These are phyloP conservation scores for Istiophorus platypterus DNA, from an alignment of 2,113 vertebrate species.

Conservation along the genomic window DNA sequence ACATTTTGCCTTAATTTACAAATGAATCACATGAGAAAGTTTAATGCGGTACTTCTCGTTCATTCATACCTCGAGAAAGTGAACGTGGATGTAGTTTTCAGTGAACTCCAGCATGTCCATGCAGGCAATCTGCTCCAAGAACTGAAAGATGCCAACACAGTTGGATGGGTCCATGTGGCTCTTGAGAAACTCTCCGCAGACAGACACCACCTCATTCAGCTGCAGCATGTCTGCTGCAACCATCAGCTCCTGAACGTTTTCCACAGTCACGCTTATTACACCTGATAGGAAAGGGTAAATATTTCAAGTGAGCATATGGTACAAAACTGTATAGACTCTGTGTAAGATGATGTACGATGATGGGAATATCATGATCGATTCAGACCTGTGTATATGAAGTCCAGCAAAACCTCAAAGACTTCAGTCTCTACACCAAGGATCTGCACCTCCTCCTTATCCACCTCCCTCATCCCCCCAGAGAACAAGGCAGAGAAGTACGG, in stretches of 20 bases:
- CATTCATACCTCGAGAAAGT: constrained; percentile 91
- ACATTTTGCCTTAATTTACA: neutral
- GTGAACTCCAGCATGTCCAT: constrained; percentile 92
- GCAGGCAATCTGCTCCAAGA: constrained; percentile 95
- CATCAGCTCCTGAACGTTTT: constrained; percentile 96
- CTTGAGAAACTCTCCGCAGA: constrained; percentile 95
- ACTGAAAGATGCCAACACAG: constrained; percentile 96
- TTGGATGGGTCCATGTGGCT: constrained; percentile 93
- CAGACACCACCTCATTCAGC: constrained; percentile 92
- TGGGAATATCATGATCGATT: neutral
- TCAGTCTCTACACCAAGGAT: constrained; percentile 91
- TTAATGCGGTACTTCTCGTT: neutral
- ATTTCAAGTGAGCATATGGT: neutral
- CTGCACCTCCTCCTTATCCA: constrained; percentile 90
- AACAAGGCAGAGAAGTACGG: constrained; percentile 96
- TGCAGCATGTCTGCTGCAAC: constrained; percentile 98
- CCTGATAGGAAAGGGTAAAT: constrained; percentile 76
- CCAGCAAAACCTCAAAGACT: constrained; percentile 91
- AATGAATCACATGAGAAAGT: neutral
- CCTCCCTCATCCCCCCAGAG: constrained; percentile 93
- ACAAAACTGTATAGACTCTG: neutral
- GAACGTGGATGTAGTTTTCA: constrained; percentile 94
- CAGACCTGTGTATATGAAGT: constrained; percentile 96
- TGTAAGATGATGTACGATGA: neutral
- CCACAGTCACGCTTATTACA: constrained; percentile 88